Evolutionary conservation across 1,140 invertebrate genomes (phyloP).

Genomic region (Tetramorium simillimum): DNA sequence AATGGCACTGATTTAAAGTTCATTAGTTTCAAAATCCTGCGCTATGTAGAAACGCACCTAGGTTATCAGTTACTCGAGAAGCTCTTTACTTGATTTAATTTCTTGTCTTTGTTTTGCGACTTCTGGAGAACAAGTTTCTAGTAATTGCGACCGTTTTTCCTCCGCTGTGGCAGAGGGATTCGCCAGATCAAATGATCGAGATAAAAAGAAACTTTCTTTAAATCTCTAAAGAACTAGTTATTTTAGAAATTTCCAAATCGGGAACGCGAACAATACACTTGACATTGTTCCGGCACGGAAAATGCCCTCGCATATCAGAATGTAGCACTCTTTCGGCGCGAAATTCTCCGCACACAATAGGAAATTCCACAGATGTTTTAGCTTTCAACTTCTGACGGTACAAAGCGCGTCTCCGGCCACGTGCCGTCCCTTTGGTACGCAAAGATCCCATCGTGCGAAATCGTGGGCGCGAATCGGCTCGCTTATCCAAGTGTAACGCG

Average conservation of each 20-base stretch:
- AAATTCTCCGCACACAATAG: conserved; percentile 30
- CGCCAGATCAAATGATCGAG: background rate
- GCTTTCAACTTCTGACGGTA: conserved; percentile 34
- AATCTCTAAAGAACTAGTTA: background rate
- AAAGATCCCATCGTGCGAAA: conserved; percentile 27
- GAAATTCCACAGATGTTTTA: conserved; percentile 39
- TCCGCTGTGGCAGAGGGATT: background rate
- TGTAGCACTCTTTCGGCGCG: background rate
- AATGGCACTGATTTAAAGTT: background rate
- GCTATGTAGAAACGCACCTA: background rate
- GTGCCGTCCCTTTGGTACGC: conserved; percentile 7
- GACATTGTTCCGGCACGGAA: background rate
- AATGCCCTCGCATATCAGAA: conserved; percentile 12
- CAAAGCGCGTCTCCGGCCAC: conserved; percentile 16
- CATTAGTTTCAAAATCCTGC: conserved; percentile 2
- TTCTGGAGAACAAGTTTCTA: background rate
- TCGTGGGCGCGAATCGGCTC: conserved; percentile 33
- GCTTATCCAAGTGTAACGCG: conserved; percentile 1
- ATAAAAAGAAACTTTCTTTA: background rate
- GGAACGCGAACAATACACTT: background rate
- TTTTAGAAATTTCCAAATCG: background rate
- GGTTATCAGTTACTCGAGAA: background rate
- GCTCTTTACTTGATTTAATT: background rate
- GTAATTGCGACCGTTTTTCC: background rate
- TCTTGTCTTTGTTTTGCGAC: background rate